Percentiles rank a stretch among this genome's conserved stretches.
These are phyloP conservation scores for Lumbricus terrestris DNA, from an alignment of 2,888 invertebrate genomes.

Conservation along the genomic window DNA sequence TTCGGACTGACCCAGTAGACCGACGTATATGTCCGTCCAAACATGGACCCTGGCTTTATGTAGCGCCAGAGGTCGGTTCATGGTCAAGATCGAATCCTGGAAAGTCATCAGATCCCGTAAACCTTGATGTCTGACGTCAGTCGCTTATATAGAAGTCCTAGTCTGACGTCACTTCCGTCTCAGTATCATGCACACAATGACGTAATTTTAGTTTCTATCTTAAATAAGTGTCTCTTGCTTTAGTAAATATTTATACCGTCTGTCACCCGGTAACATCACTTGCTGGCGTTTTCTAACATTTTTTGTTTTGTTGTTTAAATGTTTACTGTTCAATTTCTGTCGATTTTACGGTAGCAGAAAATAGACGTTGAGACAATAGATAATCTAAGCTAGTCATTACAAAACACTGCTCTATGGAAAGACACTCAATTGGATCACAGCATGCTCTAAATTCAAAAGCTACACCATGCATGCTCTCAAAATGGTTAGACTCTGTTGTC, in stretches of 20 bases:
- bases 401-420: no score
- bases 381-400: background rate
- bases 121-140: background rate
- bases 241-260: background rate
- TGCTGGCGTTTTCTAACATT: background rate
- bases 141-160: background rate
- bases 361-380: background rate
- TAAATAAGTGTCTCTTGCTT: background rate
- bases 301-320: no score
- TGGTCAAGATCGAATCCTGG: conserved; percentile 32
- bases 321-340: background rate
- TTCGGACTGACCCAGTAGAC: conserved; percentile 23
- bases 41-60: conserved; percentile 76
- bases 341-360: background rate
- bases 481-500: no score
- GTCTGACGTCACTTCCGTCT: background rate
- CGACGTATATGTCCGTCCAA: conserved; percentile 86
- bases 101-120: conserved; percentile 14
- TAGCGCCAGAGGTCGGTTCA: conserved; percentile 36
- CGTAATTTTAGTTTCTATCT: background rate
- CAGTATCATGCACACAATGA: background rate
- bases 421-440: background rate
- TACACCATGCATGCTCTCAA: background rate
- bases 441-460: background rate
- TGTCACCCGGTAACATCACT: background rate